Conservation (phyloP, 2,797 vertebrate species). For the Brachymystax lenok region DNA sequence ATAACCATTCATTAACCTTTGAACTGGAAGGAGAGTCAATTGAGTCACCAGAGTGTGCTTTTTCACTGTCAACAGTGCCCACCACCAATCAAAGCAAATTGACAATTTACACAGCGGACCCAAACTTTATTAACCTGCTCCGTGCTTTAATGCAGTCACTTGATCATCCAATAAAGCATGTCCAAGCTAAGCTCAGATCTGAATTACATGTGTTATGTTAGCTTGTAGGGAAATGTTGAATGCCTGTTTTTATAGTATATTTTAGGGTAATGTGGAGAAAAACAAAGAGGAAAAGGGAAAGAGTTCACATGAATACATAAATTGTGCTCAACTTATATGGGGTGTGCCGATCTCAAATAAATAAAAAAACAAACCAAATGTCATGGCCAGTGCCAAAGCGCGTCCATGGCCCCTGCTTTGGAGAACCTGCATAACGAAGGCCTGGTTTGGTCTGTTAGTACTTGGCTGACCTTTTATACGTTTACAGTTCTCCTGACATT, state of each 20-base stretch:
- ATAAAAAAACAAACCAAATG: conserved; percentile 80
- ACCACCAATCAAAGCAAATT: conserved; percentile 54
- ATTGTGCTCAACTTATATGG: too few relatives aligned
- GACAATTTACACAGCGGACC: conserved; percentile 59
- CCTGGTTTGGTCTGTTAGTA: conserved; percentile 78
- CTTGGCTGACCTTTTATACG: conserved; percentile 75
- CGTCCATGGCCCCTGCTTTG: conserved; percentile 53
- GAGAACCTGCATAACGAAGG: conserved; percentile 77
- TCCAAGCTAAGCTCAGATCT: conserved; percentile 12
- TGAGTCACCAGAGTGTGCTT: conserved; percentile 56
- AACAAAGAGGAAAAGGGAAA: conserved; percentile 14
- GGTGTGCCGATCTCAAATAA: too few relatives aligned
- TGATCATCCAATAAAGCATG: conserved; percentile 53
- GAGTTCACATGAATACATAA: background rate
- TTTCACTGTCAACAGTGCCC: conserved; percentile 17
- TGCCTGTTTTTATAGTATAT: background rate
- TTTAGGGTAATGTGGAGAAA: background rate
- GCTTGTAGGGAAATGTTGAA: conserved; percentile 7
- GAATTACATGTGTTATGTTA: conserved; percentile 24
- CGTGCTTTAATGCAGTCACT: conserved; percentile 48
- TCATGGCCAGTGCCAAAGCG: conserved; percentile 69
- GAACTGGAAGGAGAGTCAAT: conserved; percentile 69
- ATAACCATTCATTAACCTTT: conserved; percentile 83
- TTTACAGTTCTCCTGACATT: conserved; percentile 81
- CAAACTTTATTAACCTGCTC: conserved; percentile 66